These are phyloP conservation scores for Synergus umbraculus DNA, from an alignment of 2,888 invertebrate species.

Conservation along the genomic window DNA sequence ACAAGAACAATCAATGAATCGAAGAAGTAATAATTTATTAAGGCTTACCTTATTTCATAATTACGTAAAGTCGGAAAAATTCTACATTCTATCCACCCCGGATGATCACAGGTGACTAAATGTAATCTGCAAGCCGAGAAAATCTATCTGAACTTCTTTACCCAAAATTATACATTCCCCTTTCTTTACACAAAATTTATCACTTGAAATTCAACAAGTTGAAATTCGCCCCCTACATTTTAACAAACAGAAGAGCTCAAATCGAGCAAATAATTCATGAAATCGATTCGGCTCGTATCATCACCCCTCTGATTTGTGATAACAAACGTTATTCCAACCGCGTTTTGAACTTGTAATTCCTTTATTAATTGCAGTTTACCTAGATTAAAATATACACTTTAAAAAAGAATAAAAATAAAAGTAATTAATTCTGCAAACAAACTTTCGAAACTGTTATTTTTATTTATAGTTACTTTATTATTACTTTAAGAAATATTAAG, in stretches of 20 bases:
- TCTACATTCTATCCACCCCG: slow-evolving; percentile 17
- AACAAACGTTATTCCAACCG: neutral
- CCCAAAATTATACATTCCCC: neutral
- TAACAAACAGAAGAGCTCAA: neutral
- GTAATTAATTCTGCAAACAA: neutral
- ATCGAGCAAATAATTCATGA: neutral
- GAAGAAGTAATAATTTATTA: neutral
- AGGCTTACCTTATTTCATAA: slow-evolving; percentile 46
- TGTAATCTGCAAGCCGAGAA: neutral
- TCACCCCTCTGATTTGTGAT: neutral
- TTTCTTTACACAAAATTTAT: neutral
- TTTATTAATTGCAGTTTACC: neutral
- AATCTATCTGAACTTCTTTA: neutral
- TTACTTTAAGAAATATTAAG: neutral
- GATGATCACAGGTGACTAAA: neutral
- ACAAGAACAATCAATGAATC: neutral
- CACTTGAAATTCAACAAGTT: neutral
- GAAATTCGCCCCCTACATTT: neutral
- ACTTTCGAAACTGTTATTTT: neutral
- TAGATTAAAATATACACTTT: neutral
- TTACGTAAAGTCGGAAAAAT: slow-evolving; percentile 30
- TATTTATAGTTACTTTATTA: too few relatives aligned
- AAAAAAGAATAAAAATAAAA: neutral
- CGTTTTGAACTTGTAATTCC: neutral
- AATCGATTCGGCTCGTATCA: neutral